These are phyloP conservation scores for Bedellia somnulentella DNA, from an alignment of 2,888 invertebrate species.

Conservation along the genomic window DNA sequence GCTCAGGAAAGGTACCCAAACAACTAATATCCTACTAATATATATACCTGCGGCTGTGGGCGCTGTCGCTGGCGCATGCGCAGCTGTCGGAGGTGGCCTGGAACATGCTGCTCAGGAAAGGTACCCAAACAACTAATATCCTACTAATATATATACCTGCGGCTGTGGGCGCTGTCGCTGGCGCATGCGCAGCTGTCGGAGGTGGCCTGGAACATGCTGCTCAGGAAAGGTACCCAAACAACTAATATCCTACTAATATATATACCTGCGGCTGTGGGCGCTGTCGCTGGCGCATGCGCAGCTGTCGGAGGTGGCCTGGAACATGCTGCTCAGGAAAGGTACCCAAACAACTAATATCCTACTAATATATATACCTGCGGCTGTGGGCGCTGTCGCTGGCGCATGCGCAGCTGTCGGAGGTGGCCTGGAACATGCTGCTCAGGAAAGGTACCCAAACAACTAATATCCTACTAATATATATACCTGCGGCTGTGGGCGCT, in stretches of 20 bases:
- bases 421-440: conserved; percentile 94
- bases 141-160: too few species aligned
- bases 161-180: conserved; percentile 97
- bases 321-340: conserved; percentile 85
- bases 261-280: too few species aligned
- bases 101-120: conserved; percentile 87
- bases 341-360: conserved; percentile 8
- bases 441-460: conserved; percentile 55
- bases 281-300: conserved; percentile 97
- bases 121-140: conserved; percentile 20
- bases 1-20: conserved; percentile 65
- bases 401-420: conserved; percentile 92
- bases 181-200: conserved; percentile 95
- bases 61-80: conserved; percentile 96
- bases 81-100: conserved; percentile 92
- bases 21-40: neutral
- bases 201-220: conserved; percentile 94
- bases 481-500: conserved; percentile 99
- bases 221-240: conserved; percentile 64
- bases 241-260: neutral
- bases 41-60: too few species aligned
- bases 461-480: neutral
- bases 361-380: too few species aligned
- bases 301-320: conserved; percentile 90
- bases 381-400: conserved; percentile 98